These are phyloP conservation scores for Apeltes quadracus DNA, from an alignment of 2,113 vertebrate genomes.

Conservation along the genomic window DNA sequence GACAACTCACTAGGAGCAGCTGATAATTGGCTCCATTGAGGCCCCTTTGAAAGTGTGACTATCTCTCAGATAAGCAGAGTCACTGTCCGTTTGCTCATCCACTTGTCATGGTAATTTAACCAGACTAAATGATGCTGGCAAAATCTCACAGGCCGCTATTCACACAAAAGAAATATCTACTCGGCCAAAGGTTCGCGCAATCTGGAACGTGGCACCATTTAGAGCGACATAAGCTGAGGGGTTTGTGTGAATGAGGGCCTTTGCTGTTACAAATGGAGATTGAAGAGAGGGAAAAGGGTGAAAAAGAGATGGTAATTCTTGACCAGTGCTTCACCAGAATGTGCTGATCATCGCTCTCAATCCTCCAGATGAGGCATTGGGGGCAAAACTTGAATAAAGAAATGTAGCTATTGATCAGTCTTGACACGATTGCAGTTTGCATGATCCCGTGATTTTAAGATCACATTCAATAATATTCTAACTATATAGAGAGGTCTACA, in stretches of 20 bases:
- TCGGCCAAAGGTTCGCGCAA: conserved; percentile 73
- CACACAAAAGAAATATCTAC: conserved; percentile 77
- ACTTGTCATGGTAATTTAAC: conserved; percentile 79
- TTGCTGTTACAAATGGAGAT: conserved; percentile 55
- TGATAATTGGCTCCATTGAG: conserved; percentile 82
- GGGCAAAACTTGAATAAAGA: neutral
- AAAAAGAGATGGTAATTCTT: conserved; percentile 48
- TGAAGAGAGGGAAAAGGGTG: conserved; percentile 30
- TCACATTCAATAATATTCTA: neutral
- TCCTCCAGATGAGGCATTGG: neutral
- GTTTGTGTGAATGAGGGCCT: conserved; percentile 41
- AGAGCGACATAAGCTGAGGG: conserved; percentile 51
- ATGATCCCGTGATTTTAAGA: too few relatives aligned
- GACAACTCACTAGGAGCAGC: conserved; percentile 68
- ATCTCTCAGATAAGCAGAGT: conserved; percentile 69
- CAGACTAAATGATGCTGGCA: conserved; percentile 77
- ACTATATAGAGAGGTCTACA: too few relatives aligned
- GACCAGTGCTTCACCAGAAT: conserved; percentile 36
- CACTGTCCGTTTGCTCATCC: conserved; percentile 68
- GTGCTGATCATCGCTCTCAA: conserved; percentile 5
- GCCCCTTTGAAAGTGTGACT: conserved; percentile 76
- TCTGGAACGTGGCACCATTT: conserved; percentile 75
- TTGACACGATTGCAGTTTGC: neutral
- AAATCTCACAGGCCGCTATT: conserved; percentile 68
- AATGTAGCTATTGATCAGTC: neutral